These are phyloP conservation scores for Eidolon helvum DNA, from an alignment of 2,113 vertebrate genomes.

Conservation along the genomic window DNA sequence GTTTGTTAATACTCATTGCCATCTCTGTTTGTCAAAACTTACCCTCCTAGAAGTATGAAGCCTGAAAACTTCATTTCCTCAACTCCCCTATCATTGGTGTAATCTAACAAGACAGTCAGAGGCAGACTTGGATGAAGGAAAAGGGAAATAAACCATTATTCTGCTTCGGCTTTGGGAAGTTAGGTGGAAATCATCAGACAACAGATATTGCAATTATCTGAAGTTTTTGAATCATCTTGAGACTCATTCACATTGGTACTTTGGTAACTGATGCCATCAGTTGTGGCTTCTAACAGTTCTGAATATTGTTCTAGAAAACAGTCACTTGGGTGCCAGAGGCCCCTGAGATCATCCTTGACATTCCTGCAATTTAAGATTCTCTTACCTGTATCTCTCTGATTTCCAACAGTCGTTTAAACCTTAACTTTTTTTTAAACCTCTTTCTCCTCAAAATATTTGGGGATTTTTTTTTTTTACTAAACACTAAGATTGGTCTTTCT, in stretches of 20 bases:
- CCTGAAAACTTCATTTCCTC: neutral
- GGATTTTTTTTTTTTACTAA: neutral
- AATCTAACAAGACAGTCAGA: neutral
- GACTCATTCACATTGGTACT: no score
- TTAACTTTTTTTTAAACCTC: neutral
- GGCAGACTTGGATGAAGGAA: neutral
- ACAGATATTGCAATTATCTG: neutral
- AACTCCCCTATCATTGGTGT: neutral
- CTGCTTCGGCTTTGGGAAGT: neutral
- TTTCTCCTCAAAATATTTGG: neutral
- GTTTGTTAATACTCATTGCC: neutral
- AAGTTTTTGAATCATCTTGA: neutral
- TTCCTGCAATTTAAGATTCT: neutral
- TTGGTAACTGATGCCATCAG: neutral
- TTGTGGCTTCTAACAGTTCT: neutral
- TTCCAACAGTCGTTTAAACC: neutral
- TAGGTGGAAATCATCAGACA: neutral
- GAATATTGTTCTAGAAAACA: neutral
- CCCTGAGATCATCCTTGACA: no score
- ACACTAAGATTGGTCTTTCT: no score
- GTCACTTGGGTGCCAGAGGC: rapidly evolving
- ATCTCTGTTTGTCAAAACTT: neutral
- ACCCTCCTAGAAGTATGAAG: neutral
- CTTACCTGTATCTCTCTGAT: neutral
- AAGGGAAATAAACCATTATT: neutral